Evolutionary conservation across 1,140 invertebrate species (phyloP).

Genomic region (Procambarus clarkii): DNA sequence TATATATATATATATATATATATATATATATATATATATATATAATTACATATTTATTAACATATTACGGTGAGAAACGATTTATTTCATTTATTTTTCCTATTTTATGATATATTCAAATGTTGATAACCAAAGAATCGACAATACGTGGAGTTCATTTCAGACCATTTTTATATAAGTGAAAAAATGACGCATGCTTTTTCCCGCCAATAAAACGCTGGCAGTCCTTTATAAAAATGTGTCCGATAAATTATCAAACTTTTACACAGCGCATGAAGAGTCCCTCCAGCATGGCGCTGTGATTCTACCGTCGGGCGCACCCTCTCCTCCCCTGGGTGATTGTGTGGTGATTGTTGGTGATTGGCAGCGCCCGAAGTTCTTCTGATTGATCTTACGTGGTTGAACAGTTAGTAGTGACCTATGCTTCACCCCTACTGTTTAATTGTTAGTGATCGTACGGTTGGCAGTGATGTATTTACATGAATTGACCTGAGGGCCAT

Average conservation of each 20-base stretch:
- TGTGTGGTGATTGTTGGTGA: too few relatives aligned
- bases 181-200: neutral
- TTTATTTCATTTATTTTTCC: neutral
- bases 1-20: too few relatives aligned
- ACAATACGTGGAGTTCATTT: neutral
- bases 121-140: neutral
- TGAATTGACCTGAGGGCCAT: too few relatives aligned
- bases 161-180: neutral
- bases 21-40: too few relatives aligned
- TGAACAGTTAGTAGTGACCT: too few relatives aligned
- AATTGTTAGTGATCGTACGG: neutral
- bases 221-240: neutral
- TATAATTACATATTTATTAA: too few relatives aligned
- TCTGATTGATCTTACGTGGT: too few relatives aligned
- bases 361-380: too few relatives aligned
- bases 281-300: neutral
- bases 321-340: too few relatives aligned
- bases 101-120: neutral
- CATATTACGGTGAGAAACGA: too few relatives aligned
- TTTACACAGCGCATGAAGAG: neutral
- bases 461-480: neutral
- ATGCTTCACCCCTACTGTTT: too few relatives aligned
- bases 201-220: neutral
- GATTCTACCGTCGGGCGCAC: too few relatives aligned
- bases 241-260: neutral